These are phyloP conservation scores for Tetranychus truncatus DNA, from an alignment of 2,888 invertebrate genomes.

Conservation along the genomic window DNA sequence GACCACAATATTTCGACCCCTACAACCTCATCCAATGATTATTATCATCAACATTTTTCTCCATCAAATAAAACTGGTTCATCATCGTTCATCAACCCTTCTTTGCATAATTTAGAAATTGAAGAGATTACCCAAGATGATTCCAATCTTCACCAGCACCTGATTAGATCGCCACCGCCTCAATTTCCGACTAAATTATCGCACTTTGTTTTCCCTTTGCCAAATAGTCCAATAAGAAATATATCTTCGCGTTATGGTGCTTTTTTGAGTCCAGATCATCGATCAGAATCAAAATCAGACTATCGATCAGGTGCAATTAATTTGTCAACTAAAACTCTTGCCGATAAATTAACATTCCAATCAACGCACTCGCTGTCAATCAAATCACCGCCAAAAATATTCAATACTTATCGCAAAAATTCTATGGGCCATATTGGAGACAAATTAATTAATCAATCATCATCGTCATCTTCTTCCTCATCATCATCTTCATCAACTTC, in stretches of 20 bases:
- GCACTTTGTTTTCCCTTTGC: slow-evolving; percentile 24
- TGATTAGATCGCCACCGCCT: slow-evolving; percentile 62
- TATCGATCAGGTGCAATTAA: too few species aligned
- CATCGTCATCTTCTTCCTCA: too few species aligned
- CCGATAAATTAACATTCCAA: too few species aligned
- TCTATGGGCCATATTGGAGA: too few species aligned
- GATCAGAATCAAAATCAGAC: too few species aligned
- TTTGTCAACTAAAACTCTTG: too few species aligned
- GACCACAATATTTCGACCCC: not conserved
- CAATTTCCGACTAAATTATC: slow-evolving; percentile 28
- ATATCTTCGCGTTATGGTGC: not conserved
- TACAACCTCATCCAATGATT: not conserved
- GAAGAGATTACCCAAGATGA: slow-evolving; percentile 4
- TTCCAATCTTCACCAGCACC: slow-evolving; percentile 52
- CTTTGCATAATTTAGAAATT: slow-evolving; percentile 4
- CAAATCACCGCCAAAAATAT: too few species aligned
- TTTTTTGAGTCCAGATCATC: not conserved
- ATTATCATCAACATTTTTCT: not conserved
- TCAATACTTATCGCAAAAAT: too few species aligned
- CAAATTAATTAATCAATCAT: too few species aligned
- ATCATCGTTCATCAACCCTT: not conserved
- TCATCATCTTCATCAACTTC: too few species aligned
- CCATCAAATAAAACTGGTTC: not conserved
- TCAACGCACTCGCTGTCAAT: too few species aligned
- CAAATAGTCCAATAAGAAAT: not conserved